Base-by-base conservation (phyloP, 1,140 invertebrate species). In the Diorhabda sublineata region DNA sequence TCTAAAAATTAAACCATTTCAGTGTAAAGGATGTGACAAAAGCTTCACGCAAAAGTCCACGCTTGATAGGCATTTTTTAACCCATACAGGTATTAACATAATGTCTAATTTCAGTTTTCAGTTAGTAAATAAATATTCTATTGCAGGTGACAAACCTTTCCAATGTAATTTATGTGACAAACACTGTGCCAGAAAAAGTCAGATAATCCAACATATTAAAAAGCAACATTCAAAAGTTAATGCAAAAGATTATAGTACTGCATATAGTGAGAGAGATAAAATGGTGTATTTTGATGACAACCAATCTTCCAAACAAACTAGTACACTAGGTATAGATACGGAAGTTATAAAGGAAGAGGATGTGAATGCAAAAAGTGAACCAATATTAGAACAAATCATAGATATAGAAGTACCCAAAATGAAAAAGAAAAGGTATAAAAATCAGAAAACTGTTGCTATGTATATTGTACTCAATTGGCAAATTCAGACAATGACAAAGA, bases 161-260 rank as follows among this genome's bases (percentile, higher is more conserved):
- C 83, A 85, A 67, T 95, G 93, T 76, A 85, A 87, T 52, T 83
- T 90, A 1, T 94, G 92, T 76, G 84, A 84, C 0, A 87, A 88
- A 67, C 83, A 85, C 2, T 93, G 9, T 3, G 43, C 9, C 11
- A 67, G 66, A 11, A 67, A 67, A 45, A 45, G 47, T 67, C 66
- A 65, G 42, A 47, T 65, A 11, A 7, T 65, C n/a, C 44, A 65
- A 65, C 64, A 65, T 43, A 65, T 65, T 42, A 47, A 65, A 42
- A 65, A 58, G 43, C 47, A 57, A 0, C 64, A 65, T 43, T n/a
- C 64, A 8, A 65, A 65, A 26, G 64, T 58, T 26, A 58, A 41
- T 42, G 43, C 45, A 26, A 11, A 42, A 3, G 64, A 65, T 6
- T 42, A 41, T 41, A n/a, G 42, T 58, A 57, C 47, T 58, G 44